Evolutionary conservation across 2,113 vertebrate species (phyloP).

Genomic region (Bagarius yarrelli): DNA sequence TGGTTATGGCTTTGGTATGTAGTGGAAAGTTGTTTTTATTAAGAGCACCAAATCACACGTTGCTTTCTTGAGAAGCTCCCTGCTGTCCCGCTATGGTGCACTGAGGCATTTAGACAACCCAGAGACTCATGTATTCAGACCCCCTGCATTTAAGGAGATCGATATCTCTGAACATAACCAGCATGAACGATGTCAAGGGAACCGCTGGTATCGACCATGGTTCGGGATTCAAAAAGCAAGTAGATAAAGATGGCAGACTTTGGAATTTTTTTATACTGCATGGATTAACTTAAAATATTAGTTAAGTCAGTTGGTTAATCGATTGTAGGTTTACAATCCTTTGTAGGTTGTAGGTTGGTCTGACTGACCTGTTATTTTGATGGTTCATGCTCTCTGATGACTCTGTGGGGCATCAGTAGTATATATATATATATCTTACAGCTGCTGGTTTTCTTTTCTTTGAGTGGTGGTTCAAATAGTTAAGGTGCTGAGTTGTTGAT

Average conservation of each 20-base stretch:
- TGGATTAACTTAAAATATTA: background rate
- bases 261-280: background rate
- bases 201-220: conserved; percentile 60
- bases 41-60: conserved; percentile 77
- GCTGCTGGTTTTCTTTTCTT: conserved; percentile 60
- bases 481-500: no score
- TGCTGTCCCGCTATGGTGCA: conserved; percentile 49
- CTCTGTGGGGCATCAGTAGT: conserved; percentile 50
- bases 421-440: conserved; percentile 78
- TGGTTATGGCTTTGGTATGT: conserved; percentile 55
- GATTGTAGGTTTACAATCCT: no score
- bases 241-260: conserved; percentile 32
- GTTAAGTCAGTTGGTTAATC: no score
- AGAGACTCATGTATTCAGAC: conserved; percentile 61
- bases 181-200: conserved; percentile 58
- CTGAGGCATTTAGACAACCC: conserved; percentile 45
- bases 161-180: conserved; percentile 62
- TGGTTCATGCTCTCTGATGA: conserved; percentile 40
- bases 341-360: no score
- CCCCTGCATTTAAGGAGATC: conserved; percentile 69
- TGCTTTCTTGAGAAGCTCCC: conserved; percentile 62
- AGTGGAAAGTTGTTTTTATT: conserved; percentile 71
- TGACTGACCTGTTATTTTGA: conserved; percentile 61
- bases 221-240: conserved; percentile 60
- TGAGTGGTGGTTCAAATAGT: no score